Conservation (phyloP, 1,140 invertebrate genomes). For the Diploscapter pachys region DNA sequence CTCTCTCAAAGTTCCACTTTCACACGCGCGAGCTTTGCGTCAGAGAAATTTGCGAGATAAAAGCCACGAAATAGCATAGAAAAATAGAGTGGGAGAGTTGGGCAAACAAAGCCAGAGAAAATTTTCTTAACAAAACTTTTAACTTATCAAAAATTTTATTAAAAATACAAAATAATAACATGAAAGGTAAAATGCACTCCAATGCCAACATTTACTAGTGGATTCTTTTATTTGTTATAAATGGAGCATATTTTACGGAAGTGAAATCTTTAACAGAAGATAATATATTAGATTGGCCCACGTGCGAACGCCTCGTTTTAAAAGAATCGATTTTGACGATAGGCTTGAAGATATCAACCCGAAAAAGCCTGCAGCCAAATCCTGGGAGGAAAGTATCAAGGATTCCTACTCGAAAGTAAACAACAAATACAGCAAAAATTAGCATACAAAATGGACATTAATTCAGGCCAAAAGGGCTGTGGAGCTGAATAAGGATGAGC, state of each 20-base stretch:
- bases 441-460: background rate
- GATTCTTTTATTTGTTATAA: too few relatives aligned
- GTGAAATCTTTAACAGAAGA: conserved; percentile 4
- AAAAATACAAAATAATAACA: too few relatives aligned
- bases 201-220: too few relatives aligned
- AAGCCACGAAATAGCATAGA: too few relatives aligned
- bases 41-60: too few relatives aligned
- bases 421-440: conserved; percentile 5
- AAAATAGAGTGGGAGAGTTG: too few relatives aligned
- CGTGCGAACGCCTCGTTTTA: conserved; percentile 44
- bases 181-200: too few relatives aligned
- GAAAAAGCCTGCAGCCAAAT: conserved; percentile 54
- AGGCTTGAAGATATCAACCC: conserved; percentile 38
- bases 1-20: too few relatives aligned
- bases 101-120: too few relatives aligned
- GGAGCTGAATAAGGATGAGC: conserved; percentile 48
- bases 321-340: conserved; percentile 55
- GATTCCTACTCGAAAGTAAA: conserved; percentile 53
- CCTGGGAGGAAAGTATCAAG: conserved; percentile 50
- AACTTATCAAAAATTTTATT: too few relatives aligned
- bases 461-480: conserved; percentile 49
- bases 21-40: too few relatives aligned
- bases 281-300: conserved; percentile 35
- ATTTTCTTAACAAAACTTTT: too few relatives aligned
- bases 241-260: background rate